Evolutionary conservation across 35 echinoderm and acorn worm species (phyloP).

Genomic region (Amphiura filiformis): DNA sequence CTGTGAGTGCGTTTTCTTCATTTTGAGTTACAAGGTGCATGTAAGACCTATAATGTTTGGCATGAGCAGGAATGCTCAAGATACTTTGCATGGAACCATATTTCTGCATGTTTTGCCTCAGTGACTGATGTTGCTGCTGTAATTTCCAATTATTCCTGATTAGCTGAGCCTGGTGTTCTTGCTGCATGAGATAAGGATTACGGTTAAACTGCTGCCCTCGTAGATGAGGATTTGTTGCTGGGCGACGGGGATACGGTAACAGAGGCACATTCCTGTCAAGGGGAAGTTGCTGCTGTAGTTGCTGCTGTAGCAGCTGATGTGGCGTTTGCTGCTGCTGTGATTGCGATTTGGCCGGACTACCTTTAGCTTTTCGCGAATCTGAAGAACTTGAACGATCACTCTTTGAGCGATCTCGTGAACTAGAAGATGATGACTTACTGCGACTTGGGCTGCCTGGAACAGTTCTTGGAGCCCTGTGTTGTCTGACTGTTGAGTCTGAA

Average conservation of each 20-base stretch:
- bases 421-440: conserved; percentile 76
- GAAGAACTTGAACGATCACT: conserved; percentile 76
- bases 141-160: conserved; percentile 84
- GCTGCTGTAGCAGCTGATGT: conserved; percentile 15
- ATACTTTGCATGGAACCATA: conserved; percentile 73
- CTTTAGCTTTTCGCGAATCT: conserved; percentile 74
- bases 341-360: conserved; percentile 48
- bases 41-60: conserved; percentile 96
- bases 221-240: conserved; percentile 84
- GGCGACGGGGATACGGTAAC: conserved; percentile 74
- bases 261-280: conserved; percentile 40
- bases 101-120: conserved; percentile 66
- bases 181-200: conserved; percentile 89
- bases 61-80: conserved; percentile 80
- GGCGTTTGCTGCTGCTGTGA: conserved; percentile 20
- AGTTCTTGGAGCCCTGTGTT: conserved; percentile 82
- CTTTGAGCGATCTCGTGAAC: conserved; percentile 80
- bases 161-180: conserved; percentile 54
- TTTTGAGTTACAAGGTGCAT: conserved; percentile 92
- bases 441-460: conserved; percentile 80
- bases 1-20: conserved; percentile 69
- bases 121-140: conserved; percentile 81
- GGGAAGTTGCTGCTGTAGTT: conserved; percentile 8
- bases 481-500: conserved; percentile 48
- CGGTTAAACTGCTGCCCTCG: conserved; percentile 77